Percentiles rank a stretch among this genome's conserved stretches.
Evolutionary conservation across 37 sponge, comb jelly and placozoan species (phyloP).

Genomic region (Amphimedon queenslandica): DNA sequence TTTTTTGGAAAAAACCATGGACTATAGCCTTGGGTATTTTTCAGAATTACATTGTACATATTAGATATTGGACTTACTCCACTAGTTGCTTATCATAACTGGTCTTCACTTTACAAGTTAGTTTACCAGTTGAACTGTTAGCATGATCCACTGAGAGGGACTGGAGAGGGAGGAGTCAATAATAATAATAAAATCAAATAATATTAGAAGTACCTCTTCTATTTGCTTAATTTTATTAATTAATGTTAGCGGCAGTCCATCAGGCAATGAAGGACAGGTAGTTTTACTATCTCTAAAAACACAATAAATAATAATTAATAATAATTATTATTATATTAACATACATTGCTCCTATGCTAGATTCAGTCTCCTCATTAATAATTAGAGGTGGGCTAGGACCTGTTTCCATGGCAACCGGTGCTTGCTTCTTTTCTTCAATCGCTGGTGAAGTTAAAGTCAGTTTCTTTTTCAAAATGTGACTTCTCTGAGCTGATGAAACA

Average conservation of each 20-base stretch:
- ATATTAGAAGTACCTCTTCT: constrained; percentile 49
- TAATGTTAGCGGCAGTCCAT: constrained; percentile 34
- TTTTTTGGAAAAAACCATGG: too few species aligned
- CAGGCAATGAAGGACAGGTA: constrained; percentile 44
- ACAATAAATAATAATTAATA: background rate
- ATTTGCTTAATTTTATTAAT: constrained; percentile 11
- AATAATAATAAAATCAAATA: too few species aligned
- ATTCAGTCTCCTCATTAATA: too few species aligned
- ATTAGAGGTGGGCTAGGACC: too few species aligned
- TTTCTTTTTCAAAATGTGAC: background rate
- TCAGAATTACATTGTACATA: too few species aligned
- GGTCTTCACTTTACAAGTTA: constrained; percentile 30
- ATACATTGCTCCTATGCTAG: too few species aligned
- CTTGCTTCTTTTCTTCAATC: too few species aligned
- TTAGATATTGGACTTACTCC: constrained; percentile 47
- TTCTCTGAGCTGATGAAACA: constrained; percentile 1
- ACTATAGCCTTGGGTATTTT: too few species aligned
- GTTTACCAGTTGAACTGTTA: constrained; percentile 23
- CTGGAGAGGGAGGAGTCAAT: background rate
- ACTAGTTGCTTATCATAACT: constrained; percentile 36
- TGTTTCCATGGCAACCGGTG: too few species aligned
- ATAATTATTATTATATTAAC: too few species aligned
- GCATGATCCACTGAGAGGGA: background rate
- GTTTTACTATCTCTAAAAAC: constrained; percentile 8
- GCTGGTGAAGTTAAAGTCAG: too few species aligned